Evolutionary conservation across 2,888 invertebrate species (phyloP), one percentile per base, ranked within the genome.

Genomic region (Thysanoteuthis rhombus): DNA sequence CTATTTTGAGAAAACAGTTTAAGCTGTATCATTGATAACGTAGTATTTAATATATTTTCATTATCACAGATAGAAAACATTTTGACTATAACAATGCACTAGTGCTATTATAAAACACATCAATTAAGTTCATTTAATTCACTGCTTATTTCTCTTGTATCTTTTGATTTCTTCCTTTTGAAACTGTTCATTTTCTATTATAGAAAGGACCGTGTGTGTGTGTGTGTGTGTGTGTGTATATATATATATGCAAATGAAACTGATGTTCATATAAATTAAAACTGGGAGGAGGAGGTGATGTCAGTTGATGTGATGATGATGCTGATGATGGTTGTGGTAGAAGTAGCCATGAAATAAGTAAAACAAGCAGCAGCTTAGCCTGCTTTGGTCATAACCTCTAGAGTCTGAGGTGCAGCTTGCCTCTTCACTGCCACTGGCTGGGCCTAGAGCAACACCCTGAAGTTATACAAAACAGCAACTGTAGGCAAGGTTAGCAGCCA

Each of bases 371-470:
- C 91, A 91, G 91, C 42, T 39, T 38, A 45, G 42, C 39, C 91
- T 91, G 91, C 91, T 91, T 40, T 93, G 93, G 94, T 94, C 94
- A 95, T 95, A 95, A 95, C 95, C 95, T 95, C 94, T 94, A 92
- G 93, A 92, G 94, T 94, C 94, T 93, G 91, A 91, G 91, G 91
- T 39, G 40, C 91, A 91, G 91, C 91, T 91, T 91, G 90, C 93
- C 93, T 93, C 89, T 90, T 93, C 90, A 42, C 93, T 89, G 92
- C 93, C 94, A 94, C 93, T 91, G 93, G 91, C 93, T 94, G 94
- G 94, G 95, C 94, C 95, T 95, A 95, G 95, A 95, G 95, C 95
- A 95, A 95, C 94, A 94, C 95, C 95, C 95, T 95, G 95, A 92
- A 93, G 94, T 94, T 94, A 94, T 94, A 94, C 91, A 91, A 91